phyloP scores from a whole-genome alignment of 2,888 invertebrate species.

The Seladonia tumulorum region DNA sequence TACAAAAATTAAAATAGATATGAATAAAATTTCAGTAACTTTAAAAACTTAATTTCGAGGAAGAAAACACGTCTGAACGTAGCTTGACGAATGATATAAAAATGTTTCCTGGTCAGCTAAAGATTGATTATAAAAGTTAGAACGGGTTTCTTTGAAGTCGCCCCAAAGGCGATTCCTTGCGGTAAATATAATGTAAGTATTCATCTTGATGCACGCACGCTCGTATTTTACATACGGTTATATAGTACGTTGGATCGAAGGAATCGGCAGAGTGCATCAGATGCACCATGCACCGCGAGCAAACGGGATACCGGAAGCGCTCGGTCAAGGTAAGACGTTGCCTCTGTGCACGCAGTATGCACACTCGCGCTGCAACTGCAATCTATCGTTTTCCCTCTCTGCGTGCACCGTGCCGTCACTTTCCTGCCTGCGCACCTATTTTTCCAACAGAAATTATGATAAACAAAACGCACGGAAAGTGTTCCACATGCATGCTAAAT shows the following conservation, averaged over 20 bases:
- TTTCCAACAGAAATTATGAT: background rate
- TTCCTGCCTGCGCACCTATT: background rate
- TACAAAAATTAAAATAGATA: too few species aligned
- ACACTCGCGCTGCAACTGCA: constrained; percentile 37
- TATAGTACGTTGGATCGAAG: background rate
- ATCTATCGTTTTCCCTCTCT: constrained; percentile 13
- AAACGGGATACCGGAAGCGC: constrained; percentile 67
- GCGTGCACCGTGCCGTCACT: background rate
- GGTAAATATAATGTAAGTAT: background rate
- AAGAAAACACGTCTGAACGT: too few species aligned
- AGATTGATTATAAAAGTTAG: too few species aligned
- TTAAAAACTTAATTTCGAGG: too few species aligned
- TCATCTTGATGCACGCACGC: background rate
- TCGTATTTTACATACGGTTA: background rate
- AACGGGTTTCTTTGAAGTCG: too few species aligned
- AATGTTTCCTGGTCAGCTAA: too few species aligned
- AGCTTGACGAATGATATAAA: too few species aligned
- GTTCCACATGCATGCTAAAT: too few species aligned
- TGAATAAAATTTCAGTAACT: too few species aligned
- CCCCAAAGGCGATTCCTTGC: background rate
- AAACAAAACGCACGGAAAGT: too few species aligned
- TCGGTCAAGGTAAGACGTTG: constrained; percentile 74
- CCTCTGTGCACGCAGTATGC: constrained; percentile 53
- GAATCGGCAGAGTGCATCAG: constrained; percentile 19
- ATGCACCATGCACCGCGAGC: constrained; percentile 25